Percentiles rank a stretch among this genome's conserved stretches.
Evolutionary conservation across 2,113 vertebrate genomes (phyloP).

Genomic region (Mus spicilegus): DNA sequence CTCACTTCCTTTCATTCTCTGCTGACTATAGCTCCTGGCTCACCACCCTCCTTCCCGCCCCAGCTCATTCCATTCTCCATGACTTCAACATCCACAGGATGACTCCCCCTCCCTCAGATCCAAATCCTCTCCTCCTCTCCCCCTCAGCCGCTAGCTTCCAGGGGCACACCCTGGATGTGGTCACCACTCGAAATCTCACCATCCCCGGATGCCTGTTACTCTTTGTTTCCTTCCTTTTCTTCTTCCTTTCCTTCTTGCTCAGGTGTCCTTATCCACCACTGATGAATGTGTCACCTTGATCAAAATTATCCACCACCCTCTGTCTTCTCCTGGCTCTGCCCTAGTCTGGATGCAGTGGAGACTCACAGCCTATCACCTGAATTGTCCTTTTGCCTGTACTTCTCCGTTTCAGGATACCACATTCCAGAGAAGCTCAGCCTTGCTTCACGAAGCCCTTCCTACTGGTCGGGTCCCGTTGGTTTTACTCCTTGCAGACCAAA

Average conservation of each 20-base stretch:
- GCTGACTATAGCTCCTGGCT: slow-evolving; percentile 9
- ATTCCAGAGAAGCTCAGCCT: neutral
- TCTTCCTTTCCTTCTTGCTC: neutral
- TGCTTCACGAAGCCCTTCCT: rapidly evolving
- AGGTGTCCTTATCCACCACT: neutral
- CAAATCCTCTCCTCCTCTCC: neutral
- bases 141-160: neutral
- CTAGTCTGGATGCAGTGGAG: neutral
- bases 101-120: slow-evolving; percentile 11
- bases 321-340: neutral
- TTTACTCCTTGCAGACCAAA: neutral
- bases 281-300: neutral
- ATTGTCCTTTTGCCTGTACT: neutral
- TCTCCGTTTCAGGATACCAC: neutral
- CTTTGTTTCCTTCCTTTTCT: neutral
- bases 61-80: neutral
- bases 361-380: rapidly evolving
- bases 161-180: neutral
- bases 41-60: neutral
- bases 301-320: neutral
- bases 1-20: slow-evolving; percentile 70
- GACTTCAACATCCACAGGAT: slow-evolving; percentile 23
- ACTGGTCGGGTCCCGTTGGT: neutral
- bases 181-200: neutral
- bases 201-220: neutral